Evolutionary conservation across 2,888 invertebrate genomes (phyloP).

Genomic region (Himalopsyche japonica): DNA sequence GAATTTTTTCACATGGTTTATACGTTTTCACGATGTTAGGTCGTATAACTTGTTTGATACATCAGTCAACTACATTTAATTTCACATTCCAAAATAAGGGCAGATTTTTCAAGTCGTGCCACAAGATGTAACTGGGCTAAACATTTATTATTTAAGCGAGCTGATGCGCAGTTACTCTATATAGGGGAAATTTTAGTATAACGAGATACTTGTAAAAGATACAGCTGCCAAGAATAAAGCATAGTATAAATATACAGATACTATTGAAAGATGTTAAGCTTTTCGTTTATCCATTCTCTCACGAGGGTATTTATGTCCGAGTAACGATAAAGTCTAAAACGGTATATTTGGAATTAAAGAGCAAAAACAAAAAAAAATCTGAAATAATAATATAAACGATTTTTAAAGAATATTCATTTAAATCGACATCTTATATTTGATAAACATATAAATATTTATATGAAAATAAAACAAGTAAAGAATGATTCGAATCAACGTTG

Average conservation of each 20-base stretch:
- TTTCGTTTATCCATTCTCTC: background rate
- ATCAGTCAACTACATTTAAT: background rate
- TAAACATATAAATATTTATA: no score
- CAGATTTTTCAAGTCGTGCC: background rate
- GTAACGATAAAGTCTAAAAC: background rate
- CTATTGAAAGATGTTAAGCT: background rate
- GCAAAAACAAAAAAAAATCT: no score
- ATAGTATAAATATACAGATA: background rate
- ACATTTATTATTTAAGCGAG: background rate
- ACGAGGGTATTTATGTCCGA: background rate
- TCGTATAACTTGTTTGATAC: background rate
- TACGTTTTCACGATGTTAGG: background rate
- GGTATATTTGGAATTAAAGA: no score
- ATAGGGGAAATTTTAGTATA: background rate
- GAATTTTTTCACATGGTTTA: no score
- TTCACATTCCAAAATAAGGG: background rate
- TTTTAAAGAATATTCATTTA: no score
- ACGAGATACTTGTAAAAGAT: background rate
- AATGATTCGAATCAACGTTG: no score
- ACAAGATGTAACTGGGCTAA: background rate
- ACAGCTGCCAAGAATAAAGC: background rate
- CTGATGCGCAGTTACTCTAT: background rate
- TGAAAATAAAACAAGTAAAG: no score
- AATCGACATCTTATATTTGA: no score
- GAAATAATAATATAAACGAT: no score